These are phyloP conservation scores for Vireo griseus DNA, from an alignment of 2,797 vertebrate genomes.

Conservation along the genomic window DNA sequence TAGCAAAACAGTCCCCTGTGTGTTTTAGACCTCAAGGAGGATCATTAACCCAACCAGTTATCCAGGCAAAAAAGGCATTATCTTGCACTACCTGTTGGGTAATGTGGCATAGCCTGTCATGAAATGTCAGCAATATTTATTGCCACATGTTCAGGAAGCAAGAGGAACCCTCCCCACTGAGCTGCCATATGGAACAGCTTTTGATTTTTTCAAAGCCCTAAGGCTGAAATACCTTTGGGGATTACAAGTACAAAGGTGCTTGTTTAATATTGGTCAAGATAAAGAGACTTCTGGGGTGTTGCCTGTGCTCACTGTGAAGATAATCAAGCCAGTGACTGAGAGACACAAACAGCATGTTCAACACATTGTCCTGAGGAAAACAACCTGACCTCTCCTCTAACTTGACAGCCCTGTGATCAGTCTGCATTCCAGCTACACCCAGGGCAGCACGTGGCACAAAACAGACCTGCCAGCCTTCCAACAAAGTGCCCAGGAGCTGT, in stretches of 20 bases:
- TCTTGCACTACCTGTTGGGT: not conserved
- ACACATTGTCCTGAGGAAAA: not conserved
- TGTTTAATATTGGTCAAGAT: not conserved
- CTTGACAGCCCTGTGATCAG: not conserved
- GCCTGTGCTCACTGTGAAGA: rapidly evolving
- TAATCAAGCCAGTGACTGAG: not conserved
- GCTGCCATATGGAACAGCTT: not conserved
- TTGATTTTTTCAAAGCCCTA: not conserved
- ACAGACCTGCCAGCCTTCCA: not conserved
- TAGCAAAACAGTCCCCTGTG: not conserved
- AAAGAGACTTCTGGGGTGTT: not conserved
- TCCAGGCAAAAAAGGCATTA: not conserved
- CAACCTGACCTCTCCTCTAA: not conserved
- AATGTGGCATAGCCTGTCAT: not conserved
- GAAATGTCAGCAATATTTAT: not conserved
- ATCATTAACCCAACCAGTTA: not conserved
- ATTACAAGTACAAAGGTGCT: not conserved
- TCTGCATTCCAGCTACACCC: slow-evolving; percentile 19
- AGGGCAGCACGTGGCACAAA: not conserved
- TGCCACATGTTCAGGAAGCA: not conserved
- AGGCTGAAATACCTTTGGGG: not conserved
- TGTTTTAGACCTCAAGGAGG: not conserved
- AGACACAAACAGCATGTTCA: rapidly evolving
- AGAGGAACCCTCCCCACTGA: not conserved
- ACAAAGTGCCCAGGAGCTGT: not conserved